phyloP scores from a whole-genome alignment of 35 echinoderm and acorn worm species.

The Strongylocentrotus purpuratus region DNA sequence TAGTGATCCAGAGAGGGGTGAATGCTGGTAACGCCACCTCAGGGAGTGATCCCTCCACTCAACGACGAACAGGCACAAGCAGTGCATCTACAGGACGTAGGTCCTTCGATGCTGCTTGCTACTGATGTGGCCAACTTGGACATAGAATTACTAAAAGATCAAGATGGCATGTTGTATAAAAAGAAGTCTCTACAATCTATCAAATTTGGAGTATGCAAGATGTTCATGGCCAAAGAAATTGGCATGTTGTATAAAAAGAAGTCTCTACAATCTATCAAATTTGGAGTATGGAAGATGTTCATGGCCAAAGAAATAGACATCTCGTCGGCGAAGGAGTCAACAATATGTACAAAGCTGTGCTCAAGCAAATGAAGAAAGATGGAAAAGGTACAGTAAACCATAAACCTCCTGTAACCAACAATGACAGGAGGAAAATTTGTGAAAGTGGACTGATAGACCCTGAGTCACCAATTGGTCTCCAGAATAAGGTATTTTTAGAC shows the following conservation, averaged over 20 bases:
- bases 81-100: no score
- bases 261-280: conserved; percentile 23
- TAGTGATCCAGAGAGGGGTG: no score
- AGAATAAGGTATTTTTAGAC: no score
- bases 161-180: not conserved
- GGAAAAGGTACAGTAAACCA: conserved; percentile 21
- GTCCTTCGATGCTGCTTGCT: no score
- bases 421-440: conserved; percentile 37
- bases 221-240: conserved; percentile 7
- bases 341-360: conserved; percentile 53
- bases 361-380: conserved; percentile 40
- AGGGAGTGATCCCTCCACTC: no score
- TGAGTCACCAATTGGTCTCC: conserved; percentile 31
- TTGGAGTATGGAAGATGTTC: not conserved
- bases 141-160: not conserved
- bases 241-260: not conserved
- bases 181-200: conserved; percentile 29
- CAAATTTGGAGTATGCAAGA: not conserved
- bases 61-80: no score
- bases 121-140: no score
- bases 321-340: conserved; percentile 5
- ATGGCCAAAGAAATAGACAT: conserved; percentile 20
- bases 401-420: not conserved
- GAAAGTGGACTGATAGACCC: conserved; percentile 22
- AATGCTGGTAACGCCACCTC: no score